Evolutionary conservation across 2,888 invertebrate genomes (phyloP).

Genomic region (Morpho achilles): DNA sequence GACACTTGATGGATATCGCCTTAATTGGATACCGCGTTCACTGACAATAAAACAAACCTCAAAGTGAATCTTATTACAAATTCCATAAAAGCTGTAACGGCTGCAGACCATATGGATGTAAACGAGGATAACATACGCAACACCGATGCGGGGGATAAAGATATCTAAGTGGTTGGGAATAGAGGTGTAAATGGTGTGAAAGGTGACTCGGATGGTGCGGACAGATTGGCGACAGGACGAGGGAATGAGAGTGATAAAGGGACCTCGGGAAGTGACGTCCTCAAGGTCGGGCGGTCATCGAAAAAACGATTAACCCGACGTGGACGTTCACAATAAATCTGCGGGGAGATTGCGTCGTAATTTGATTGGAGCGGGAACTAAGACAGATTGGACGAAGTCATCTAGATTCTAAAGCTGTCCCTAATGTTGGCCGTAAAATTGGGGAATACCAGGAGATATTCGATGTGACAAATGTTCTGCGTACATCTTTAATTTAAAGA

Average conservation of each 20-base stretch:
- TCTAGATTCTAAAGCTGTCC: slow-evolving; percentile 2
- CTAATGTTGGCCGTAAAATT: slow-evolving; percentile 3
- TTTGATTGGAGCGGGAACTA: slow-evolving; percentile 22
- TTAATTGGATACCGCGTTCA: slow-evolving; percentile 27
- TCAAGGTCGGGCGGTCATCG: slow-evolving; percentile 26
- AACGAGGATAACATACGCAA: slow-evolving; percentile 13
- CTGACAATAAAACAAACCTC: slow-evolving; percentile 6
- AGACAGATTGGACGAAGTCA: slow-evolving; percentile 14
- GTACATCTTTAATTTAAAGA: too few species aligned
- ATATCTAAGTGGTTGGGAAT: slow-evolving; percentile 26
- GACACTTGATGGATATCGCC: slow-evolving; percentile 33
- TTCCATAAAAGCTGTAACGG: slow-evolving; percentile 10
- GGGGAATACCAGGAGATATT: background rate
- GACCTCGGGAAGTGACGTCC: slow-evolving; percentile 36
- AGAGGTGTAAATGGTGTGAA: slow-evolving; percentile 29
- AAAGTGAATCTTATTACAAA: slow-evolving; percentile 16
- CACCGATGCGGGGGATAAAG: slow-evolving; percentile 25
- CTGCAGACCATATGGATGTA: slow-evolving; percentile 7
- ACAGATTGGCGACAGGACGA: slow-evolving; percentile 45
- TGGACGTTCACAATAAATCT: slow-evolving; percentile 26
- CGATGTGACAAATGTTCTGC: too few species aligned
- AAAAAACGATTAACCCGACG: slow-evolving; percentile 32
- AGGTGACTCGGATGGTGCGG: slow-evolving; percentile 27
- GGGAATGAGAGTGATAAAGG: slow-evolving; percentile 50
- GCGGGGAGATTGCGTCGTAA: slow-evolving; percentile 25